Base-by-base conservation (phyloP, 2,888 invertebrate genomes). In the Eretmocerus hayati region DNA sequence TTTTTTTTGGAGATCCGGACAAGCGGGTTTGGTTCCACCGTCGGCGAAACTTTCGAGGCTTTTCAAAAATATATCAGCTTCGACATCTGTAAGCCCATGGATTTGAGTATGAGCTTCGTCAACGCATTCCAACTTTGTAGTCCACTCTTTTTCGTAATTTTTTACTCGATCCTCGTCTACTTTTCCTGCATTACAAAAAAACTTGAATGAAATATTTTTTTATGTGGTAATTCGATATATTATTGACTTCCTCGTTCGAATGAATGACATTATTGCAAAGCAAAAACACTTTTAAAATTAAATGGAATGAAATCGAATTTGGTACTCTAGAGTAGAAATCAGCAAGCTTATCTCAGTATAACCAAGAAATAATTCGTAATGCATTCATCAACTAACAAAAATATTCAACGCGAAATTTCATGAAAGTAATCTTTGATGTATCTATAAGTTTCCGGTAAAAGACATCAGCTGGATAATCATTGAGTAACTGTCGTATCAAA, bases 71-170 rank as follows among this genome's bases (percentile, higher is more conserved):
- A 38, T n/a, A 3, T 59, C 55, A 2, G 59, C 62, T 16, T 64
- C 58, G 1, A 43, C 42, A 4, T 60, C 41, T 22, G 60, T 56
- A 6, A 66, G 45, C 13, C 59, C 59, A 5, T 58, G 55, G 16
- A 50, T 41, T 4, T 42, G 38, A 5, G 61, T 60, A 46, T 66
- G 65, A 22, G 52, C 45, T 19, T 54, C 57, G 43, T 65, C 62
- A 22, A 63, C 39, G 22, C 54, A 57, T 2, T 55, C 54, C 6
- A 65, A 53, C 53, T 61, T 65, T 18, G 62, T 59, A 5, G 56
- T 54, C 65, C 62, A 62, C 36, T 61, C 56, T n/a, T 58, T 57
- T 39, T 66, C 66, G 42, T 35, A 44, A 5, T 36, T 32, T 13
- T 2, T 13, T 2, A 41, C 20, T 6, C 52, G 45, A 5, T 46